Evolutionary conservation across 2,113 vertebrate genomes (phyloP).

Genomic region (Ictidomys tridecemlineatus): DNA sequence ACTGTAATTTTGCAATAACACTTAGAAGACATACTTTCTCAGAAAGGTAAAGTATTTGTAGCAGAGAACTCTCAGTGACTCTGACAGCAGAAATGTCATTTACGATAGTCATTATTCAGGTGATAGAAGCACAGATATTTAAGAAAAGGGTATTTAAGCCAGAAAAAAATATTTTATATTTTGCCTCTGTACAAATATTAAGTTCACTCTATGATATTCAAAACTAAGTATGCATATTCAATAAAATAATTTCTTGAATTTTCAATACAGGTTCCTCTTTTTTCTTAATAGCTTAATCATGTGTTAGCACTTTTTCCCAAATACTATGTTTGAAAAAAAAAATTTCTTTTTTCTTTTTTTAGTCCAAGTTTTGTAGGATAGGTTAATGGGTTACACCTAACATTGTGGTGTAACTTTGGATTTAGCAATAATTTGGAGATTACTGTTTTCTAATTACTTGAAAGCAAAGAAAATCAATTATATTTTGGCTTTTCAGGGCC

Average conservation of each 20-base stretch:
- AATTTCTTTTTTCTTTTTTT: not conserved
- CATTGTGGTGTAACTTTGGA: not conserved
- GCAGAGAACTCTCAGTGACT: not conserved
- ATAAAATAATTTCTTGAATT: conserved; percentile 25
- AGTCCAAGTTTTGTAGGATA: conserved; percentile 31
- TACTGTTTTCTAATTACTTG: conserved; percentile 63
- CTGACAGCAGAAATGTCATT: not conserved
- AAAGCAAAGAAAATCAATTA: not conserved
- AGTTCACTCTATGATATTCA: not conserved
- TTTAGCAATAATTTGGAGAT: conserved; percentile 61
- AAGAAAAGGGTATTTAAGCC: not conserved
- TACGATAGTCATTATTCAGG: not conserved
- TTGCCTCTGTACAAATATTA: conserved; percentile 8
- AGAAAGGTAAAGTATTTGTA: not conserved
- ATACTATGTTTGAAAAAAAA: not conserved
- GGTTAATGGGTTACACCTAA: not conserved
- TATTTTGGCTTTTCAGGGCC: conserved; percentile 42
- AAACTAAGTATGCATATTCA: conserved; percentile 49
- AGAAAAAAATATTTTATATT: not conserved
- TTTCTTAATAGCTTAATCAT: conserved; percentile 29
- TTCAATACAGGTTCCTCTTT: conserved; percentile 6
- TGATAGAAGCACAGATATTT: not conserved
- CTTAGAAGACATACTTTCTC: not conserved
- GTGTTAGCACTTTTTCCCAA: not conserved
- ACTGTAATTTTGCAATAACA: not conserved